Base-by-base conservation (phyloP, 1,140 invertebrate genomes). In the Apolygus lucorum region DNA sequence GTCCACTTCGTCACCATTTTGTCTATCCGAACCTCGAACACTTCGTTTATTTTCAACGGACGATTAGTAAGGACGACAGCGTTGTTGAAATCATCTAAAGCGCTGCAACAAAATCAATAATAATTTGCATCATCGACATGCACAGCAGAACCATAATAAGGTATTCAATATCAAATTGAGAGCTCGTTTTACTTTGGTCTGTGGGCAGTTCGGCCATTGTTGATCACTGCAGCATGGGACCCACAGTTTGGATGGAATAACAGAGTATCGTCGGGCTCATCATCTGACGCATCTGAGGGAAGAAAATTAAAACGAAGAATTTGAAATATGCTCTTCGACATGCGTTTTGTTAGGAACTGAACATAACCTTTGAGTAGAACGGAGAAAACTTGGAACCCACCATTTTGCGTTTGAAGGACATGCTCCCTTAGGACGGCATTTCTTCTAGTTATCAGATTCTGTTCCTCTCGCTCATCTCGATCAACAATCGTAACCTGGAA, bases 61-160 rank as follows among this genome's bases (percentile, higher is more conserved):
- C 95, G 83, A 63, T 89, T 88, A 0, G 94, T 96, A 54, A 97
- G 82, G 21, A 96, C 93, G n/a, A 98, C 93, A 2, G 93, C 95
- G 79, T 97, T 95, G 79, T 97, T 96, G 77, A 97, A 97, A 81
- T 95, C 93, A 79, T 96, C 92, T 71, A 90, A 84, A 71, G 93
- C 92, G 80, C 91, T 93, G 76, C 22, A 67, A 71, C 52, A 68
- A 26, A 73, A 65, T 54, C 4, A 42, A 42, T 42, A 42, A 17
- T 42, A 42, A 42, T 42, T 42, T 42, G 34, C 34, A 4, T 4
- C 34, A 42, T 42, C 34, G 17, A 42, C 34, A 42, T 4, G 34
- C 34, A 17, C 4, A 42, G 17, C 4, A 42, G 4, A 42, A 42
- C 34, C 34, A 42, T 4, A 42, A n/a, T n/a, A n/a, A n/a, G n/a